phyloP scores from a whole-genome alignment of 2,888 invertebrate genomes.

The Rhagonycha lutea region DNA sequence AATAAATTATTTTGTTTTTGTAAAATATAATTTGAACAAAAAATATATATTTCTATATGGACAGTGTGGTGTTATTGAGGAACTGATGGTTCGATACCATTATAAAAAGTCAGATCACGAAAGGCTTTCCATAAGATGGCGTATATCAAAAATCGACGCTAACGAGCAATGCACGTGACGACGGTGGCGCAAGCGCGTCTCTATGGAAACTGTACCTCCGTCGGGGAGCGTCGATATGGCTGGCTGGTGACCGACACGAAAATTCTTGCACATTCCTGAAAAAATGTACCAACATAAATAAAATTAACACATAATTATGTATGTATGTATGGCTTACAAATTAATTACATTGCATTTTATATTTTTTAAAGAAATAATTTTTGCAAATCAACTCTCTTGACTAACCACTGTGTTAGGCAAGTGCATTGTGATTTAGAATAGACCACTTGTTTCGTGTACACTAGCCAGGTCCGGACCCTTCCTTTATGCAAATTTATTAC shows the following conservation, averaged over 20 bases:
- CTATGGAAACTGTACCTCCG: slow-evolving; percentile 52
- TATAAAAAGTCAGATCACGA: slow-evolving; percentile 32
- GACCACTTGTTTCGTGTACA: slow-evolving; percentile 30
- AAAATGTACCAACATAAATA: slow-evolving; percentile 5
- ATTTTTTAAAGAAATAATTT: background rate
- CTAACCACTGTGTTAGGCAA: slow-evolving; percentile 16
- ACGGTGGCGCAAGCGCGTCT: slow-evolving; percentile 47
- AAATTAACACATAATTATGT: background rate
- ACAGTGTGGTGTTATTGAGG: slow-evolving; percentile 4
- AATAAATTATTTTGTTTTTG: background rate
- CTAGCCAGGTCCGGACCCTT: slow-evolving; percentile 46
- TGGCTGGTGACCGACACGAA: slow-evolving; percentile 42
- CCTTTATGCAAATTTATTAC: slow-evolving; percentile 56
- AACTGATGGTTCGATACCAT: slow-evolving; percentile 28
- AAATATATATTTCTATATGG: background rate
- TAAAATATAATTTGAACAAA: background rate
- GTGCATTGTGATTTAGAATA: slow-evolving; percentile 23
- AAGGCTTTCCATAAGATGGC: slow-evolving; percentile 53
- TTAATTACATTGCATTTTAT: background rate
- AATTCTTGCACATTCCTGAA: slow-evolving; percentile 23
- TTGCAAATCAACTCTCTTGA: slow-evolving; percentile 8
- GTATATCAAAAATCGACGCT: slow-evolving; percentile 58
- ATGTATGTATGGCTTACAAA: background rate
- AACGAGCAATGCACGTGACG: slow-evolving; percentile 52
- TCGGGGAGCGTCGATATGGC: slow-evolving; percentile 54